Conservation (phyloP, 2,888 invertebrate genomes). For the Trileptium ribeirensis region DNA sequence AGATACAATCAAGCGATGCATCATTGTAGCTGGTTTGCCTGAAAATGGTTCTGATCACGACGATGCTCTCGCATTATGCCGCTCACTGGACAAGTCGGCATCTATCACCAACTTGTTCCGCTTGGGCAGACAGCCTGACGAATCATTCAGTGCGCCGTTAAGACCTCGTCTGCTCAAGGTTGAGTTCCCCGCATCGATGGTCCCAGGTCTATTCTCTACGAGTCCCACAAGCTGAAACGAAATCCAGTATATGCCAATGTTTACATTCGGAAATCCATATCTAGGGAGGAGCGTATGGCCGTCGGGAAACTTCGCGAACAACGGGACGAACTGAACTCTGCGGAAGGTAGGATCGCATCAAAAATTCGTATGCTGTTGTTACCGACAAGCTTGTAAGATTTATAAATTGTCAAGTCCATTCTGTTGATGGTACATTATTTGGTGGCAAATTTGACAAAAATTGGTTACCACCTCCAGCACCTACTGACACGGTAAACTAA, state of each 20-base stretch:
- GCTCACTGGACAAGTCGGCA: neutral
- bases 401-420: neutral
- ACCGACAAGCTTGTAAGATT: neutral
- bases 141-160: neutral
- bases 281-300: neutral
- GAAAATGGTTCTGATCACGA: neutral
- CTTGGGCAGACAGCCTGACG: neutral
- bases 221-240: neutral
- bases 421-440: neutral
- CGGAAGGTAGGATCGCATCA: neutral
- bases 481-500: neutral
- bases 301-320: neutral
- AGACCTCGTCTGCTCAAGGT: neutral
- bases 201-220: neutral
- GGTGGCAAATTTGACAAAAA: neutral
- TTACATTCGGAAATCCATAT: neutral
- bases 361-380: neutral
- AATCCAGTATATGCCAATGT: neutral
- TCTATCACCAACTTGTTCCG: neutral
- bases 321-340: neutral
- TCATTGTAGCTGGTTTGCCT: neutral
- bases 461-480: neutral
- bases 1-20: neutral
- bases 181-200: neutral
- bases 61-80: neutral